Base-by-base conservation (phyloP, 2,888 invertebrate species). In the Sinopyrophorus schimmeli region DNA sequence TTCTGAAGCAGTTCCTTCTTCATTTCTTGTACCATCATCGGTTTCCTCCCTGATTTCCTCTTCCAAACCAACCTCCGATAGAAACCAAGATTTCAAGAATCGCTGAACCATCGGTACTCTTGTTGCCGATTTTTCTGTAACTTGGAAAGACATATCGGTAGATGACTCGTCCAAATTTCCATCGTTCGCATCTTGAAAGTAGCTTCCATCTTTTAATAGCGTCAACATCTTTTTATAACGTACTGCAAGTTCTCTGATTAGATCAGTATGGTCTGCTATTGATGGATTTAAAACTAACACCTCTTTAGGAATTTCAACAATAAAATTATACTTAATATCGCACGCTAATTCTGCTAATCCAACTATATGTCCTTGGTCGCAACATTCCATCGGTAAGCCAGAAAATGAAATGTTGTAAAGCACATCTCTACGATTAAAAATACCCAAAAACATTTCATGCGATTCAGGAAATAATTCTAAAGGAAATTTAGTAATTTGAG, bases 211-310 rank as follows among this genome's bases (percentile, higher is more conserved):
- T 30, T 50, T 53, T 5, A 53, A 18, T 10, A 39, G 30, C 1
- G 23, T 41, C 3, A 50, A 20, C 47, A 50, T 42, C 6, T 50
- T 42, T 24, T 53, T 51, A 18, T 46, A 39, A 7, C 52, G 27
- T 9, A 39, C 15, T 34, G 77, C 69, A 32, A 74, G 49, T 49
- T 72, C 71, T 12, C 66, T 60, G 4, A 70, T 60, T 9, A 72
- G 53, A 15, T 74, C 74, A 32, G 74, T 75, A 57, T 80, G 77
- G 47, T 78, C 75, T 1, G 72, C 66, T 5, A 78, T 60, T 11
- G 69, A 69, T 1, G 79, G 77, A 66, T 82, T 79, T 12, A 82
- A 65, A 54, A 77, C 74, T 12, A 82, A 74, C 3, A 79, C 71
- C 38, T 79, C 77, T 38, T 80, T 79, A 0, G 82, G 82, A 37